These are phyloP conservation scores for Colletes collaris DNA, from an alignment of 2,888 invertebrate species.

Conservation along the genomic window DNA sequence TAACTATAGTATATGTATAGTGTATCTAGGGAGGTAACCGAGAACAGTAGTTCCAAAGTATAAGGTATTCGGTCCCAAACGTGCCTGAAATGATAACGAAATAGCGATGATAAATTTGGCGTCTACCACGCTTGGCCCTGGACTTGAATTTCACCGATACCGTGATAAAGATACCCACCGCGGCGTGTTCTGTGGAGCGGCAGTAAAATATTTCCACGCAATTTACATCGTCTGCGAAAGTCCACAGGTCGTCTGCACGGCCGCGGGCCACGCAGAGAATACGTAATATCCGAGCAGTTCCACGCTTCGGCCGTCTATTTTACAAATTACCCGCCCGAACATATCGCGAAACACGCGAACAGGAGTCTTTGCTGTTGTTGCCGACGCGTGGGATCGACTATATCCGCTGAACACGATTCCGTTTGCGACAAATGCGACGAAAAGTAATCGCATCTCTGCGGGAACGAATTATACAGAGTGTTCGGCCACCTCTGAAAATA, in stretches of 20 bases:
- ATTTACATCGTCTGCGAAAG: conserved; percentile 74
- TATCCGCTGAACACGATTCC: neutral
- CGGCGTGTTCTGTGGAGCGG: conserved; percentile 24
- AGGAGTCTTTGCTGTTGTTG: neutral
- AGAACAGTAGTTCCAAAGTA: conserved; percentile 31
- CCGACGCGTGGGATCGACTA: neutral
- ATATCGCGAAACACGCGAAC: conserved; percentile 22
- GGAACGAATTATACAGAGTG: no score
- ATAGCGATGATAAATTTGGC: conserved; percentile 75
- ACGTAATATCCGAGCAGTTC: conserved; percentile 67
- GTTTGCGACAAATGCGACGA: neutral
- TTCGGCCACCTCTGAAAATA: no score
- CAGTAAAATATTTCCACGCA: conserved; percentile 76
- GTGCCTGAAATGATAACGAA: conserved; percentile 75
- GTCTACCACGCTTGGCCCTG: conserved; percentile 45
- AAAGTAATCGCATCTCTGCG: neutral
- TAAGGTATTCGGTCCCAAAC: conserved; percentile 74
- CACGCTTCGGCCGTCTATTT: conserved; percentile 27
- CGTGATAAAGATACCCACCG: conserved; percentile 64
- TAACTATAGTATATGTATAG: no score
- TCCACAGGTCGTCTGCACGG: conserved; percentile 60
- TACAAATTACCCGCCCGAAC: conserved; percentile 55
- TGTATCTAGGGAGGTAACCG: no score
- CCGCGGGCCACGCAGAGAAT: conserved; percentile 69
- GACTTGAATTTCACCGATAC: conserved; percentile 72